phyloP scores from a whole-genome alignment of 2,797 vertebrate species.

The Pristis pectinata region DNA sequence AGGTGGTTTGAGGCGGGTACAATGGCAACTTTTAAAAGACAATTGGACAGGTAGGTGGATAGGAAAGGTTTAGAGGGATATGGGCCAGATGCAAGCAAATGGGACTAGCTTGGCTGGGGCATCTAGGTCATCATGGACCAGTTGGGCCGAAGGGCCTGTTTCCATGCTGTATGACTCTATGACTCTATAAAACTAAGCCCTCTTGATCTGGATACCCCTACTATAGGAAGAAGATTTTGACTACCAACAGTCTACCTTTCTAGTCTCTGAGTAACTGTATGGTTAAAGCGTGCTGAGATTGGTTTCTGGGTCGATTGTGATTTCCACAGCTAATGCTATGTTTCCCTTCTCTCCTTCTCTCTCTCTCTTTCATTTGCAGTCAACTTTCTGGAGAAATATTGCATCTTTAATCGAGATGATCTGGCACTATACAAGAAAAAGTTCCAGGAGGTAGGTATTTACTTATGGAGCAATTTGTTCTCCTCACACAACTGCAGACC shows the following conservation, averaged over 20 bases:
- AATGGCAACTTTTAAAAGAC: too few relatives aligned
- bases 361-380: constrained; percentile 62
- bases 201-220: too few relatives aligned
- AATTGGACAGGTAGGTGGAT: too few relatives aligned
- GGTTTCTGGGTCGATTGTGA: not conserved
- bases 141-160: too few relatives aligned
- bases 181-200: too few relatives aligned
- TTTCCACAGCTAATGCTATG: constrained; percentile 43
- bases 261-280: not conserved
- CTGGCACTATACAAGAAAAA: constrained; percentile 79
- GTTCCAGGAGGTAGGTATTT: constrained; percentile 86
- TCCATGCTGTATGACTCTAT: too few relatives aligned
- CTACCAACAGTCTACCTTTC: not conserved
- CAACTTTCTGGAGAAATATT: constrained; percentile 88
- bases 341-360: constrained; percentile 45
- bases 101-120: too few relatives aligned
- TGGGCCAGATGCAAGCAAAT: too few relatives aligned
- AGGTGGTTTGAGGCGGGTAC: too few relatives aligned
- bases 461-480: constrained; percentile 61
- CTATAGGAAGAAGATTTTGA: too few relatives aligned
- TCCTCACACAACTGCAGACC: constrained; percentile 61
- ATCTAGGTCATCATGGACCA: too few relatives aligned
- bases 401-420: constrained; percentile 85
- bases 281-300: not conserved
- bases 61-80: too few relatives aligned